Conservation (phyloP, 2,113 vertebrate genomes). For the Cottus gobio region DNA sequence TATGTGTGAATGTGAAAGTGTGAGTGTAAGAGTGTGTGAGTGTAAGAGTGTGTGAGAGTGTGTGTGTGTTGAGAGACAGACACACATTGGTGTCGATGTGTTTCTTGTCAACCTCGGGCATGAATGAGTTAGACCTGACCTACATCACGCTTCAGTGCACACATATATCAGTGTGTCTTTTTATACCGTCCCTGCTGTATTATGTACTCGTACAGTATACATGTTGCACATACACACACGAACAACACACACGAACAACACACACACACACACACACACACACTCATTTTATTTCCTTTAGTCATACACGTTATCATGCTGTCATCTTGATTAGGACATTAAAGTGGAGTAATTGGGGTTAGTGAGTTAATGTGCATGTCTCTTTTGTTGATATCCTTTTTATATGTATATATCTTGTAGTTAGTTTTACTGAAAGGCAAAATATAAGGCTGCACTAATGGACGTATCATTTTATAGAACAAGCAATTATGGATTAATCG, state of each 20-base stretch:
- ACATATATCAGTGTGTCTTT: slow-evolving; percentile 29
- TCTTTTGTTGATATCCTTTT: neutral
- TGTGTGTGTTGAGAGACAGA: neutral
- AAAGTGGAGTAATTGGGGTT: neutral
- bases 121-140: slow-evolving; percentile 73
- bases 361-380: neutral
- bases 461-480: neutral
- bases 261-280: neutral
- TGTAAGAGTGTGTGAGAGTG: neutral
- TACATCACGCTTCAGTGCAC: slow-evolving; percentile 59
- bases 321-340: neutral
- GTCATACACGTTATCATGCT: neutral
- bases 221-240: slow-evolving; percentile 6
- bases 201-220: neutral
- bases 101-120: slow-evolving; percentile 66
- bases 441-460: neutral
- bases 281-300: neutral
- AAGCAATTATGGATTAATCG: too few relatives aligned
- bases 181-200: neutral
- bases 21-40: slow-evolving; percentile 5
- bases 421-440: too few relatives aligned
- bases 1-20: neutral
- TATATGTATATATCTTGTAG: too few relatives aligned
- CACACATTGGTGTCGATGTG: slow-evolving; percentile 58
- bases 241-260: neutral